These are phyloP conservation scores for human (Homo sapiens) DNA, from an alignment of 2,113 vertebrate genomes.

Conservation along the genomic window DNA sequence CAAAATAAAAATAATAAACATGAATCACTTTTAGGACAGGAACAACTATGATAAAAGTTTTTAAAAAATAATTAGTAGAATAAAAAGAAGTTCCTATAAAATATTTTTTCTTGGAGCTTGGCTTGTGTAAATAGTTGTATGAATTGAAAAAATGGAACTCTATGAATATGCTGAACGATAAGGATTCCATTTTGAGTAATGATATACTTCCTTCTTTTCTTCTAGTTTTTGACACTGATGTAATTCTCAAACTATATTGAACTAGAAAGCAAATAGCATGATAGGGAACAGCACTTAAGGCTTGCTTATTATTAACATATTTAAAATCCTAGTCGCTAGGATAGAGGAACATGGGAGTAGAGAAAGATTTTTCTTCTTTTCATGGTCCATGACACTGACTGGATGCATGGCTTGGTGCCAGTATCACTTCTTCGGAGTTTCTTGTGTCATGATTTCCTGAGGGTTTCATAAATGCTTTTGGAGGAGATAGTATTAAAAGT, in stretches of 20 bases:
- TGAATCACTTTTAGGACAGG: neutral
- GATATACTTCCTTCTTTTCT: neutral
- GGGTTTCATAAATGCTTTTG: constrained; percentile 16
- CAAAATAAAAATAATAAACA: neutral
- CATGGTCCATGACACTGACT: neutral
- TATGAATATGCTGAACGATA: neutral
- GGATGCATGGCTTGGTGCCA: neutral
- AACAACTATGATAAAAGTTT: neutral
- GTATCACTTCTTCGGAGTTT: neutral
- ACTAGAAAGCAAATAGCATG: neutral
- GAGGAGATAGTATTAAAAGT: neutral
- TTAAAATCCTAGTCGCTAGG: neutral
- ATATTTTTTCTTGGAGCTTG: neutral
- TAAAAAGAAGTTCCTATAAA: neutral
- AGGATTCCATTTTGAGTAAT: neutral
- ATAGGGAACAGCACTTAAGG: neutral
- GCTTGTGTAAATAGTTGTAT: neutral
- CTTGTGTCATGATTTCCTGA: neutral
- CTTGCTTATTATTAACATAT: neutral
- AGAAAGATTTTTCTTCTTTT: constrained; percentile 23
- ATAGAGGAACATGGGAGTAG: neutral
- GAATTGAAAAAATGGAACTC: neutral
- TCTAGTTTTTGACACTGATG: neutral
- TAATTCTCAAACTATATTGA: neutral
- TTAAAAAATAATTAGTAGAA: neutral